Conservation (phyloP, 2,113 vertebrate species). For the Sitta europaea region DNA sequence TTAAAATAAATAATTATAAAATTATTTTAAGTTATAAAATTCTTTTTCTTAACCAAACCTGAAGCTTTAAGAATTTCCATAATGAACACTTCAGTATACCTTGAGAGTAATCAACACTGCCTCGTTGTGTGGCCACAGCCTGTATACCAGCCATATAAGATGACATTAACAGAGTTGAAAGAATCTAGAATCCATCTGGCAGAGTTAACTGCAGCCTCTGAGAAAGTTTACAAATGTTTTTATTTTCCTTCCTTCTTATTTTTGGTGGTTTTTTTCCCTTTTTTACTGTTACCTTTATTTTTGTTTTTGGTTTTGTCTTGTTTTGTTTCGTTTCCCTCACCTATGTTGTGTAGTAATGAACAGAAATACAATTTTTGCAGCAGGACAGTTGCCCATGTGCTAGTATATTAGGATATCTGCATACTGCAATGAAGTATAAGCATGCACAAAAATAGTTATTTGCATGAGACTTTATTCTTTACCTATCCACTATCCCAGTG, state of each 20-base stretch:
- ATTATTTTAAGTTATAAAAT: too few species aligned
- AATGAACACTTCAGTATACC: not conserved
- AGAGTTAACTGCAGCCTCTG: not conserved
- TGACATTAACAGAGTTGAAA: not conserved
- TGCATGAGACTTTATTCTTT: slow-evolving; percentile 2
- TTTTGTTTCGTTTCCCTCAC: not conserved
- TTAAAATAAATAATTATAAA: too few species aligned
- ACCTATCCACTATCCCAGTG: not conserved
- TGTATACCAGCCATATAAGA: accelerated
- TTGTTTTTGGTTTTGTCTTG: not conserved
- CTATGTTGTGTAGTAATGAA: not conserved
- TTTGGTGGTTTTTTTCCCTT: too few species aligned
- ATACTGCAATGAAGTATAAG: not conserved
- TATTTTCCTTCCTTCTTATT: not conserved
- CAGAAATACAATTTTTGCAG: not conserved
- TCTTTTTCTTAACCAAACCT: not conserved
- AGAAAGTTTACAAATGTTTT: not conserved
- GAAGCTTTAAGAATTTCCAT: not conserved
- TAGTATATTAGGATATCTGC: not conserved
- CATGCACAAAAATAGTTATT: not conserved
- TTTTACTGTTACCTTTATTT: not conserved
- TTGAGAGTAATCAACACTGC: not conserved
- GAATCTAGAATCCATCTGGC: not conserved
- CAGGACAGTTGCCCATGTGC: not conserved
- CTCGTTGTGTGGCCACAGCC: not conserved